Evolutionary conservation across 2,113 vertebrate species (phyloP).

Genomic region (Phoenicopterus ruber): DNA sequence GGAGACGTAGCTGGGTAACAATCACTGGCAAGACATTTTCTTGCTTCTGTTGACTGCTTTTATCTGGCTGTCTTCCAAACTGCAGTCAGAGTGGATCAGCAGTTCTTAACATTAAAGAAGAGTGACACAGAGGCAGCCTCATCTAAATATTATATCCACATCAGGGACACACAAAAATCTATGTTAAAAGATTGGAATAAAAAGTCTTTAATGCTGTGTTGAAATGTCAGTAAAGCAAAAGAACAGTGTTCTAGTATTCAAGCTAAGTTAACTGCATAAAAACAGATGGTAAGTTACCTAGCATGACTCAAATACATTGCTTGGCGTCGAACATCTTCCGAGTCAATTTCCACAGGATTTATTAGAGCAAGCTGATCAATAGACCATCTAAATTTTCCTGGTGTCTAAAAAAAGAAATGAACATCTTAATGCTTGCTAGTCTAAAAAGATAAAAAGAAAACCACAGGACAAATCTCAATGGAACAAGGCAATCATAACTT

Average conservation of each 20-base stretch:
- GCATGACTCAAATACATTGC: conserved; percentile 88
- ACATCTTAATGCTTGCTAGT: not conserved
- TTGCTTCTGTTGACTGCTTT: not conserved
- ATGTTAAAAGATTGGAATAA: not conserved
- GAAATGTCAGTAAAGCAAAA: not conserved
- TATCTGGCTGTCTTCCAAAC: not conserved
- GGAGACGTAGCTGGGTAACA: not conserved
- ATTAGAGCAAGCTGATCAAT: conserved; percentile 94
- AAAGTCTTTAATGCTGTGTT: not conserved
- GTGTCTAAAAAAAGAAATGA: conserved; percentile 77
- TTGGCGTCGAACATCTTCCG: conserved; percentile 91
- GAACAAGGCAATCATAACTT: not conserved
- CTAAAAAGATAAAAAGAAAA: conserved; percentile 6
- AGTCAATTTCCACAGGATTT: conserved; percentile 92
- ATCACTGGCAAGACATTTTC: not conserved
- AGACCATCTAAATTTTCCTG: conserved; percentile 93
- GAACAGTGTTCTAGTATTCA: not conserved
- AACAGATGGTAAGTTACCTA: conserved; percentile 75
- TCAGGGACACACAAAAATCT: not conserved
- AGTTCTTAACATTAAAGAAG: not conserved
- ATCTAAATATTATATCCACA: not conserved
- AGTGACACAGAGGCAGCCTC: not conserved
- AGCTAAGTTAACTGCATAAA: not conserved
- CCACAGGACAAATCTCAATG: not conserved
- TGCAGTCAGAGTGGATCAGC: not conserved